Conservation (phyloP, 2,113 vertebrate species). For the Nesospiza acunhae region DNA sequence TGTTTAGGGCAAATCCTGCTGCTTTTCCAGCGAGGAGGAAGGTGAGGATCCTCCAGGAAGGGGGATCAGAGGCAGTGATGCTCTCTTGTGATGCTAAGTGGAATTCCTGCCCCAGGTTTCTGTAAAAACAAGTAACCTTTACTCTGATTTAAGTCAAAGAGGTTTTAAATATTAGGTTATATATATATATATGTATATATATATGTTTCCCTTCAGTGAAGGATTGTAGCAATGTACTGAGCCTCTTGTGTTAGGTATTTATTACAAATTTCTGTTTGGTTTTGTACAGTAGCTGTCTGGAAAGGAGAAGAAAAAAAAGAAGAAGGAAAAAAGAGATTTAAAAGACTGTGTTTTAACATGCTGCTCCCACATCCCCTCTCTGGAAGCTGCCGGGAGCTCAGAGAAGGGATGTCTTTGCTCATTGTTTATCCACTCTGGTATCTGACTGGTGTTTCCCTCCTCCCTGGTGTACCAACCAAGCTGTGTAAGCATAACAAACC, state of each 20-base stretch:
- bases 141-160: constrained; percentile 39
- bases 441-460: background rate
- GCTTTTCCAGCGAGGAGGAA: background rate
- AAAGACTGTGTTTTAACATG: constrained; percentile 63
- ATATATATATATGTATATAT: constrained; percentile 8
- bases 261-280: constrained; percentile 74
- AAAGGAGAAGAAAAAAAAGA: background rate
- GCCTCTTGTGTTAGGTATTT: constrained; percentile 83
- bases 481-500: background rate
- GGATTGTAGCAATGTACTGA: constrained; percentile 79
- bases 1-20: background rate
- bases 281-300: constrained; percentile 80
- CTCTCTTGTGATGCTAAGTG: background rate
- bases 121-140: constrained; percentile 40
- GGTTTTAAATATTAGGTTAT: constrained; percentile 63
- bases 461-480: background rate
- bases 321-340: background rate
- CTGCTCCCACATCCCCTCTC: constrained; percentile 63
- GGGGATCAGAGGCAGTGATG: background rate
- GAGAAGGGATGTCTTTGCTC: background rate
- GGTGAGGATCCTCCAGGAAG: background rate
- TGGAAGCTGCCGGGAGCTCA: background rate
- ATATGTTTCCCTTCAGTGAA: constrained; percentile 81
- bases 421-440: background rate
- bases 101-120: background rate